Base-by-base conservation (phyloP, 2,797 vertebrate genomes). In the Phyllotis vaccarum region DNA sequence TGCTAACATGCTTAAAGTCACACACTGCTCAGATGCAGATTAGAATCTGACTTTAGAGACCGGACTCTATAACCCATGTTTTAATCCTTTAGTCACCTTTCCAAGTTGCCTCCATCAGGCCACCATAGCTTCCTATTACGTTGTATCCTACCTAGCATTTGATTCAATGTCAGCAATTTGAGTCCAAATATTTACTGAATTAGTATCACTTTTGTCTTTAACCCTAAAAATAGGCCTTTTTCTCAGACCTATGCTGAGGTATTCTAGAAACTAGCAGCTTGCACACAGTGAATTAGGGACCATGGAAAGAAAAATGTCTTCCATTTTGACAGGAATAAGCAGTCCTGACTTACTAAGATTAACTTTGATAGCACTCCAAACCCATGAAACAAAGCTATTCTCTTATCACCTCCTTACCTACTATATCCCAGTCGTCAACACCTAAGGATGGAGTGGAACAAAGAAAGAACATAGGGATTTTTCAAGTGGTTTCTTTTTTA, bases 121-220 rank as follows among this genome's bases (percentile, higher is more conserved):
- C 60, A 46, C 60, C 56, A 80, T n/a, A n/a, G n/a, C n/a, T 80
- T 80, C 54, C 54, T 40, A 37, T 46, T 64, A 83, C 58, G 31
- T 31, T 79, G 56, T 89, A 66, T 58, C 31, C 54, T 93, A 94
- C 31, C 54, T 93, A 94, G 56, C 68, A 80, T 86, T 88, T 94
- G 81, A 86, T 43, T 94, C 54, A 68, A 56, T 75, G n/a, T 95
- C 91, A 91, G 43, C 43, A 93, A 78, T 40, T 93, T 46, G 27
- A 76, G 40, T 76, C 96, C 89, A 93, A 37, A n/a, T 76, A 95
- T 7, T 95, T 94, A 90, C 37, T 81, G 62, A 94, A 46, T 87
- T 66, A 90, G 24, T 93, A 58, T 91, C n/a, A 49, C 13, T 75
- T 83, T 46, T 95, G 80, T 85, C 62, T 80, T 40, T 92, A 95